These are phyloP conservation scores for Bradynema listronoti DNA, from an alignment of 1,140 invertebrate species.

Conservation along the genomic window DNA sequence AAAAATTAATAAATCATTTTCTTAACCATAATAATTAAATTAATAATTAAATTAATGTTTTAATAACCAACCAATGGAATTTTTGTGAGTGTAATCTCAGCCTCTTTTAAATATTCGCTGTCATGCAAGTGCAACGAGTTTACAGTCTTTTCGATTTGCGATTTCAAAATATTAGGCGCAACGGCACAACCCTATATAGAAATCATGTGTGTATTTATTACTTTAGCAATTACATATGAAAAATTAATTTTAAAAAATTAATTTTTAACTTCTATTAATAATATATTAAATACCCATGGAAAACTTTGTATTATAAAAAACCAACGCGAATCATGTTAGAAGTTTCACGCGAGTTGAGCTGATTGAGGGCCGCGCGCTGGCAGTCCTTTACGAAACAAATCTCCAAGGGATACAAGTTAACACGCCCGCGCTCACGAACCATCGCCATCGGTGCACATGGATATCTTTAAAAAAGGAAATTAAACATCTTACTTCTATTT, in stretches of 20 bases:
- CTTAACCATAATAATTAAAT: no score
- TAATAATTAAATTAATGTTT: not conserved
- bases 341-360: conserved; percentile 25
- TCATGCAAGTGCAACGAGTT: conserved; percentile 18
- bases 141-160: conserved; percentile 22
- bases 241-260: not conserved
- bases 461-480: conserved; percentile 8
- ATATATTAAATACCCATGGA: no score
- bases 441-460: conserved; percentile 20
- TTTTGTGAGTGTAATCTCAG: conserved; percentile 10
- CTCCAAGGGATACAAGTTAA: conserved; percentile 29
- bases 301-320: no score
- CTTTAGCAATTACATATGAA: no score
- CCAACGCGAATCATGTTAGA: conserved; percentile 25
- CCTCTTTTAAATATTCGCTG: conserved; percentile 17
- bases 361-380: conserved; percentile 22
- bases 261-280: not conserved
- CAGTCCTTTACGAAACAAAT: conserved; percentile 22
- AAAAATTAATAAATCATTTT: no score
- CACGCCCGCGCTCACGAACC: conserved; percentile 21
- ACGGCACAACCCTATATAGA: conserved; percentile 21
- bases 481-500: no score
- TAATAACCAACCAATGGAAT: conserved; percentile 14
- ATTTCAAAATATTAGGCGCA: conserved; percentile 17
- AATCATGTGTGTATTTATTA: not conserved